These are phyloP conservation scores for Ormyrus labotus DNA, from an alignment of 2,888 invertebrate species.

Conservation along the genomic window DNA sequence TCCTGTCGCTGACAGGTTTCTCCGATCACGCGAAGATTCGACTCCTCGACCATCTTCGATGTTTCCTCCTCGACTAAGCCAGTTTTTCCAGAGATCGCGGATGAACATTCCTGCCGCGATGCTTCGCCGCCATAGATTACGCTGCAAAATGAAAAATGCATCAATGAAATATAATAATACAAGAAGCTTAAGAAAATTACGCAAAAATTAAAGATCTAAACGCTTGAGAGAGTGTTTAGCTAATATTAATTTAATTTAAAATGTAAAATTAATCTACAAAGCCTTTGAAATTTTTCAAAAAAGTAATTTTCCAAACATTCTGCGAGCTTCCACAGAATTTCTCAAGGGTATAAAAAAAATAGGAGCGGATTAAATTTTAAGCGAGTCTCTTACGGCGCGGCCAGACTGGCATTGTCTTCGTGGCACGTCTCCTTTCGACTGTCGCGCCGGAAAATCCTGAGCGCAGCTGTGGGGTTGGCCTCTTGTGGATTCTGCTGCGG, in stretches of 20 bases:
- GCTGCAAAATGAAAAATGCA: too few species aligned
- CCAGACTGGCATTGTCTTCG: neutral
- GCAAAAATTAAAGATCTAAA: too few species aligned
- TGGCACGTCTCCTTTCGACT: conserved; percentile 59
- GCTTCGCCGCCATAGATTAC: neutral
- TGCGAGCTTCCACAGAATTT: too few species aligned
- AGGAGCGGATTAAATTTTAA: neutral
- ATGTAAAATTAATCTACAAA: too few species aligned
- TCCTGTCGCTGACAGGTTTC: conserved; percentile 8
- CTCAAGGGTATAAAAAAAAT: neutral
- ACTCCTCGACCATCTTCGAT: conserved; percentile 40
- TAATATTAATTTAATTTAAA: too few species aligned
- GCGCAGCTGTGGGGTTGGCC: conserved; percentile 61
- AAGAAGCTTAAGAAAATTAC: too few species aligned
- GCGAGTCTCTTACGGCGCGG: conserved; percentile 16
- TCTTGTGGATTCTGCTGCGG: conserved; percentile 44
- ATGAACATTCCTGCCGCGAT: conserved; percentile 32
- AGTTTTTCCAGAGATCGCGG: neutral
- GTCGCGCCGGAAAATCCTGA: conserved; percentile 64
- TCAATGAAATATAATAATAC: too few species aligned
- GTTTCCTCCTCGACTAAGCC: conserved; percentile 3
- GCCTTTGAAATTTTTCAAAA: too few species aligned
- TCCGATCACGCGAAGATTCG: conserved; percentile 46
- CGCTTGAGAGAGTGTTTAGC: too few species aligned
- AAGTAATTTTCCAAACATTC: too few species aligned